These are phyloP conservation scores for Leucophenga montana DNA, from an alignment of 2,888 invertebrate genomes.

Conservation along the genomic window DNA sequence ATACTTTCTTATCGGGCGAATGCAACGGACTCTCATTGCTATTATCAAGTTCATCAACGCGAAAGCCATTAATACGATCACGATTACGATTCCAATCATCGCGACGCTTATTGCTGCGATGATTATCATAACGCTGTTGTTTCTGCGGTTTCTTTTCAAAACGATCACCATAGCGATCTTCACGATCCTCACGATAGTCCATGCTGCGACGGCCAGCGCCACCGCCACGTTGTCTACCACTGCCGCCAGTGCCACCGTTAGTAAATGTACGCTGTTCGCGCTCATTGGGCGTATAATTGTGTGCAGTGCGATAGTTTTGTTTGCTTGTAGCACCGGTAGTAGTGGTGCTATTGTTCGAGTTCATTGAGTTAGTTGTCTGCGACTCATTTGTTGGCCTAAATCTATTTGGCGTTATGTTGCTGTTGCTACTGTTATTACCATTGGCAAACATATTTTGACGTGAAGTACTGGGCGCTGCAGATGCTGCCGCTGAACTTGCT, in stretches of 20 bases:
- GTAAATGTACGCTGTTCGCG: slow-evolving; percentile 11
- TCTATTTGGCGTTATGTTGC: slow-evolving; percentile 55
- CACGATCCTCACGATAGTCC: slow-evolving; percentile 52
- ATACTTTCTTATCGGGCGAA: slow-evolving; percentile 66
- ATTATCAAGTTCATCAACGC: slow-evolving; percentile 66
- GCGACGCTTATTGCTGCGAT: slow-evolving; percentile 69
- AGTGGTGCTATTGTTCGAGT: slow-evolving; percentile 23
- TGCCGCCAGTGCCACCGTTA: not conserved
- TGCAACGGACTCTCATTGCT: slow-evolving; percentile 67
- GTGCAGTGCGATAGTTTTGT: slow-evolving; percentile 3
- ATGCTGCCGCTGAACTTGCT: not conserved
- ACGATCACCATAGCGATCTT: slow-evolving; percentile 44
- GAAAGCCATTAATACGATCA: slow-evolving; percentile 68
- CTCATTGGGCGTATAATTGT: slow-evolving; percentile 15
- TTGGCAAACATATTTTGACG: not conserved
- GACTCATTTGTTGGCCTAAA: slow-evolving; percentile 10
- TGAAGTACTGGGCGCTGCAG: slow-evolving; percentile 17
- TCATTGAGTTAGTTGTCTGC: slow-evolving; percentile 13
- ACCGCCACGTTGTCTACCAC: not conserved
- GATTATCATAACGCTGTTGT: slow-evolving; percentile 70
- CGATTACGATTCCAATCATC: slow-evolving; percentile 72
- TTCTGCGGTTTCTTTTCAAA: slow-evolving; percentile 60
- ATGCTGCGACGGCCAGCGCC: slow-evolving; percentile 32
- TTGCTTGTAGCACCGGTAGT: slow-evolving; percentile 33
- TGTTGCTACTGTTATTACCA: slow-evolving; percentile 40